Evolutionary conservation across 92 coral and sea anemone species (phyloP).

Genomic region (Umimayanthus kanabou): DNA sequence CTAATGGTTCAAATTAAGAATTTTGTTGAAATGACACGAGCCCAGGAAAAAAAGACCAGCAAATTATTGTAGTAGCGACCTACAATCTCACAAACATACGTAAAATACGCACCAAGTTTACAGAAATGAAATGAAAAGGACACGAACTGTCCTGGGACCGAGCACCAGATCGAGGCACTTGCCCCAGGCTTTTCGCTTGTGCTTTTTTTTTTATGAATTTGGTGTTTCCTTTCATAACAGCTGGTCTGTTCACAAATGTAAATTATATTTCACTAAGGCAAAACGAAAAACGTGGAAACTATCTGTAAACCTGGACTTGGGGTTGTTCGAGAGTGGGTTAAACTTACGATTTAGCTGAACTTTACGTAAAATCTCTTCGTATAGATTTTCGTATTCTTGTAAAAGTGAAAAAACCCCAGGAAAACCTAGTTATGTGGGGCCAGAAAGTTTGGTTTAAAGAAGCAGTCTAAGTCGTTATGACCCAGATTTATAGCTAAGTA

Average conservation of each 20-base stretch:
- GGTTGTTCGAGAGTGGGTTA: not conserved
- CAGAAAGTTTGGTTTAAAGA: too few relatives aligned
- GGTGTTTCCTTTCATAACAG: not conserved
- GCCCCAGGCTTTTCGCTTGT: not conserved
- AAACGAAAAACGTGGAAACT: not conserved
- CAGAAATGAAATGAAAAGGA: not conserved
- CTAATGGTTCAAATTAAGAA: constrained; percentile 19
- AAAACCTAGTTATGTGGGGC: too few relatives aligned
- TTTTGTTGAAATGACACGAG: constrained; percentile 10
- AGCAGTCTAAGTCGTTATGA: too few relatives aligned
- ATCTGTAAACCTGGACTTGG: not conserved
- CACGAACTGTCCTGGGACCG: not conserved
- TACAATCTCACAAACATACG: not conserved
- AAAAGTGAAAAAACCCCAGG: too few relatives aligned
- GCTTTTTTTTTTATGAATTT: not conserved
- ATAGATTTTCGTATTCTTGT: not conserved
- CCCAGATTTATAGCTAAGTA: too few relatives aligned
- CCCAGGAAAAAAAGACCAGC: constrained; percentile 7
- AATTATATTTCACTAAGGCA: constrained; percentile 19
- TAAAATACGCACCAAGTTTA: not conserved
- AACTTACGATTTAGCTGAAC: too few relatives aligned
- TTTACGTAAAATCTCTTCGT: not conserved
- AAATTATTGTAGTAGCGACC: not conserved
- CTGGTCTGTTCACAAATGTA: constrained; percentile 29
- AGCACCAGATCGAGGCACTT: not conserved